Percentiles rank a stretch among this genome's conserved stretches.
Conservation (phyloP, 2,888 invertebrate species). For the Antheraea assamensis region DNA sequence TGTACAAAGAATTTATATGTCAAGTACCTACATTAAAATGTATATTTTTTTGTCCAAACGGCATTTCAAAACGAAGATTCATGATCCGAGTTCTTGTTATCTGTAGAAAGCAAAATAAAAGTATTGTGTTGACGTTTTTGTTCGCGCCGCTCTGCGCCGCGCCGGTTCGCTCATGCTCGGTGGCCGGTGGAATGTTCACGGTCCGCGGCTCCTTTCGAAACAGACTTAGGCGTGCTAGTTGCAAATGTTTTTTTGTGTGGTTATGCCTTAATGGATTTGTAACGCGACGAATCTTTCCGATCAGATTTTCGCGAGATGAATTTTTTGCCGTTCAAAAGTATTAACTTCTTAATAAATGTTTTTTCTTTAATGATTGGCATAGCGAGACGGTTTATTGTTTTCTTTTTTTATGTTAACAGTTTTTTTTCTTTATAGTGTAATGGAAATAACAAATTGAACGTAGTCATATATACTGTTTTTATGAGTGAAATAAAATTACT, state of each 20-base stretch:
- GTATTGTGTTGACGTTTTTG: conserved; percentile 67
- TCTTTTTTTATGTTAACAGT: background rate
- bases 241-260: conserved; percentile 76
- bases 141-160: conserved; percentile 37
- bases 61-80: conserved; percentile 17
- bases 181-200: conserved; percentile 78
- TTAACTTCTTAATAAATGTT: conserved; percentile 3
- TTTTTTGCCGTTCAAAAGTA: conserved; percentile 19
- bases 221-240: conserved; percentile 72
- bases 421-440: background rate
- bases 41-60: conserved; percentile 2
- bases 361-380: background rate
- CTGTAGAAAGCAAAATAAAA: conserved; percentile 53
- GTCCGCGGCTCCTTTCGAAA: conserved; percentile 77
- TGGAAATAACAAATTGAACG: background rate
- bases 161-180: conserved; percentile 66
- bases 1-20: background rate
- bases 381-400: background rate
- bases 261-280: conserved; percentile 65
- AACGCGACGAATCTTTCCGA: conserved; percentile 46
- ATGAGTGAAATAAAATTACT: too few species aligned
- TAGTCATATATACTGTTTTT: background rate
- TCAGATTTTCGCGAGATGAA: conserved; percentile 42
- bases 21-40: conserved; percentile 11
- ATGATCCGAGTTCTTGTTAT: conserved; percentile 50